Conservation (phyloP, 92 coral and sea anemone species). For the Metridium senile region DNA sequence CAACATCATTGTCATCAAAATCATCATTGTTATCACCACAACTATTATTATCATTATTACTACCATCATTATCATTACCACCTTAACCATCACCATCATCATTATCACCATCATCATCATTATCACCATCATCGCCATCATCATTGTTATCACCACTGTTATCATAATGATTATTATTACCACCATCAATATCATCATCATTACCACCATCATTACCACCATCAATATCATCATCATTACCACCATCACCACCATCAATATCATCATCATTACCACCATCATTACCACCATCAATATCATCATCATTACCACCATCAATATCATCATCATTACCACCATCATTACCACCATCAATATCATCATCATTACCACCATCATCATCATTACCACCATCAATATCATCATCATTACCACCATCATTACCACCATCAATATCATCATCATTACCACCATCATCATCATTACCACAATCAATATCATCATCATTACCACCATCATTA, state of each 20-base stretch:
- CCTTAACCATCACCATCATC: background rate
- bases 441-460: too few relatives aligned
- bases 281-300: too few relatives aligned
- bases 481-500: too few relatives aligned
- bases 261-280: too few relatives aligned
- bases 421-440: too few relatives aligned
- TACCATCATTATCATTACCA: background rate
- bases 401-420: too few relatives aligned
- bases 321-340: background rate
- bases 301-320: too few relatives aligned
- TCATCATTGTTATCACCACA: background rate
- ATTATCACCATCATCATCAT: background rate
- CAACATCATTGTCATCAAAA: too few relatives aligned
- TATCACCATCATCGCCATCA: background rate
- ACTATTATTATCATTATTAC: background rate
- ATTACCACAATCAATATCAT: too few relatives aligned
- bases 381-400: background rate
- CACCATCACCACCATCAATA: too few relatives aligned
- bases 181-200: background rate
- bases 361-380: background rate
- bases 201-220: background rate
- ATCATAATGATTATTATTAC: background rate
- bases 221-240: background rate
- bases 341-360: background rate
- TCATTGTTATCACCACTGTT: background rate